phyloP scores from a whole-genome alignment of 2,888 invertebrate species.

The Agrenia bidenticulata region DNA sequence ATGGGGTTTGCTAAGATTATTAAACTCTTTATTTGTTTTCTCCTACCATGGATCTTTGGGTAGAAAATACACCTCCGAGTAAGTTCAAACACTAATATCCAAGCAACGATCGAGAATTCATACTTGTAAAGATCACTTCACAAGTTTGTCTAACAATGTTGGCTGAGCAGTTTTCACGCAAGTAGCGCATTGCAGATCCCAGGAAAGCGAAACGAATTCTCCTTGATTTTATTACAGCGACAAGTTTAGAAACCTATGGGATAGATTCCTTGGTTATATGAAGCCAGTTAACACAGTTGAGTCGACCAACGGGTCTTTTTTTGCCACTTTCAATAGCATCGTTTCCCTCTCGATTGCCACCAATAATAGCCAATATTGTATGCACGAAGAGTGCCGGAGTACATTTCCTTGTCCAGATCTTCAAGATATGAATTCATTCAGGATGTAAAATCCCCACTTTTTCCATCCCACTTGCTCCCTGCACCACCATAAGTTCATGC shows the following conservation, averaged over 20 bases:
- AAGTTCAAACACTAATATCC: not conserved
- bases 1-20: not conserved
- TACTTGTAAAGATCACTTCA: too few relatives aligned
- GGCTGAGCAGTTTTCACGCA: not conserved
- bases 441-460: too few relatives aligned
- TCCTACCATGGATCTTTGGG: not conserved
- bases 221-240: slow-evolving; percentile 7
- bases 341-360: slow-evolving; percentile 13
- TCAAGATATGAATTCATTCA: too few relatives aligned
- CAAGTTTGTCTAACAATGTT: not conserved
- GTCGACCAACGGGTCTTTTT: slow-evolving; percentile 3
- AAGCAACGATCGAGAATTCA: too few relatives aligned
- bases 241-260: not conserved
- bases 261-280: slow-evolving; percentile 2
- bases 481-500: too few relatives aligned
- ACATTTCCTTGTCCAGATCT: too few relatives aligned
- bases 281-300: slow-evolving; percentile 2
- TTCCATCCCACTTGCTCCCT: too few relatives aligned
- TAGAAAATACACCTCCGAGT: not conserved
- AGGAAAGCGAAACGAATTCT: slow-evolving; percentile 9
- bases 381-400: too few relatives aligned
- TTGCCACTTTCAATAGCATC: slow-evolving; percentile 15
- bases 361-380: slow-evolving; percentile 11
- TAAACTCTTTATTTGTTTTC: not conserved
- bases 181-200: slow-evolving; percentile 17